These are phyloP conservation scores for Centropus unirufus DNA, from an alignment of 2,113 vertebrate species.

Conservation along the genomic window DNA sequence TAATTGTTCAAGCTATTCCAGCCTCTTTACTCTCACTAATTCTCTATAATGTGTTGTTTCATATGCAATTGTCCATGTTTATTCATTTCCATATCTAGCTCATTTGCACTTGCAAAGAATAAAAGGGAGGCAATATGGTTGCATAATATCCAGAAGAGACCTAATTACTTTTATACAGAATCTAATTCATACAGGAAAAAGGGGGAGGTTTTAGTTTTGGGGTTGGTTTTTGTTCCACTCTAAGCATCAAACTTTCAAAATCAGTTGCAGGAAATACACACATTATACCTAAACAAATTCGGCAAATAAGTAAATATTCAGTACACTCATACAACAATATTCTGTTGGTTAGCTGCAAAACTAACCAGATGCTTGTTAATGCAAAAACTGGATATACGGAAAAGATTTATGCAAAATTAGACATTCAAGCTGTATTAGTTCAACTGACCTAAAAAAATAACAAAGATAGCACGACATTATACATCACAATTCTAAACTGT, in stretches of 20 bases:
- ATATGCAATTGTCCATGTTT: conserved; percentile 10
- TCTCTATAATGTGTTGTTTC: conserved; percentile 21
- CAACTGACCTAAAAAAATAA: neutral
- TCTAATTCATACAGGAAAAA: neutral
- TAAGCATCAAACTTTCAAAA: neutral
- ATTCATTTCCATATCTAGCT: conserved; percentile 13
- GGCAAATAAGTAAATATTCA: neutral
- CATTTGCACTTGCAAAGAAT: conserved; percentile 20
- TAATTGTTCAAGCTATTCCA: conserved; percentile 42
- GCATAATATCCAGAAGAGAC: neutral
- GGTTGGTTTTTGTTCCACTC: accelerated
- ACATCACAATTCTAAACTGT: neutral
- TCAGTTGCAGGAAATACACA: neutral
- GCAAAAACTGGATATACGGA: neutral
- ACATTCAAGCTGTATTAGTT: neutral
- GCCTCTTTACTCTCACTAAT: conserved; percentile 15
- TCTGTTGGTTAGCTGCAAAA: neutral
- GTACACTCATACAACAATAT: neutral
- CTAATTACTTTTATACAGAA: neutral
- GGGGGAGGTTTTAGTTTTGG: neutral
- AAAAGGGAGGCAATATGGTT: neutral
- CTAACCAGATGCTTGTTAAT: neutral
- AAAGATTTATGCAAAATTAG: neutral
- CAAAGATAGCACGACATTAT: neutral
- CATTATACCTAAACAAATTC: neutral